phyloP scores from a whole-genome alignment of 2,797 vertebrate genomes.

The Pipistrellus pipistrellus region DNA sequence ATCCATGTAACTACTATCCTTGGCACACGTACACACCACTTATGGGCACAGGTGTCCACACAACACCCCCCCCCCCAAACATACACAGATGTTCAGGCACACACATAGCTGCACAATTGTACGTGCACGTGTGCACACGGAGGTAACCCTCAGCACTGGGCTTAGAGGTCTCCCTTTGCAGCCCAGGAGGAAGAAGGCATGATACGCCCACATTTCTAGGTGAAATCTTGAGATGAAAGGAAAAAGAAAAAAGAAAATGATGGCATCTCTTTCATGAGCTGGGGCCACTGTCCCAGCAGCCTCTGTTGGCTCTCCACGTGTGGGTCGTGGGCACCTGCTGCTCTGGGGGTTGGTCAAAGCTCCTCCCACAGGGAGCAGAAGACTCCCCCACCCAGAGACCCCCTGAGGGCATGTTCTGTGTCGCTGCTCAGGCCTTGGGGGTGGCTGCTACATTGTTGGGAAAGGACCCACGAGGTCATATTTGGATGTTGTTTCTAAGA shows the following conservation, averaged over 20 bases:
- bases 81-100: neutral
- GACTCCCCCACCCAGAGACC: neutral
- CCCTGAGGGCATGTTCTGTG: neutral
- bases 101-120: neutral
- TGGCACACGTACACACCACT: rapidly evolving
- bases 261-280: neutral
- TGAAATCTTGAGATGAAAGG: slow-evolving; percentile 5
- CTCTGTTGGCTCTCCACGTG: neutral
- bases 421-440: neutral
- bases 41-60: neutral
- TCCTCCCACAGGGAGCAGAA: neutral
- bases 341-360: neutral
- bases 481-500: neutral
- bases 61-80: neutral
- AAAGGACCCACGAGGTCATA: neutral
- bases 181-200: neutral
- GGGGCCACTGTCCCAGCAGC: neutral
- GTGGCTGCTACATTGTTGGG: neutral
- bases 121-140: neutral
- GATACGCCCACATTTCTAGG: neutral
- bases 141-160: neutral
- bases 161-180: neutral
- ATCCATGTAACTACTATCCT: neutral
- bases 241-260: slow-evolving; percentile 1
- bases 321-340: neutral